Conservation (phyloP, 2,888 invertebrate genomes). For the Hartigia nigra region DNA sequence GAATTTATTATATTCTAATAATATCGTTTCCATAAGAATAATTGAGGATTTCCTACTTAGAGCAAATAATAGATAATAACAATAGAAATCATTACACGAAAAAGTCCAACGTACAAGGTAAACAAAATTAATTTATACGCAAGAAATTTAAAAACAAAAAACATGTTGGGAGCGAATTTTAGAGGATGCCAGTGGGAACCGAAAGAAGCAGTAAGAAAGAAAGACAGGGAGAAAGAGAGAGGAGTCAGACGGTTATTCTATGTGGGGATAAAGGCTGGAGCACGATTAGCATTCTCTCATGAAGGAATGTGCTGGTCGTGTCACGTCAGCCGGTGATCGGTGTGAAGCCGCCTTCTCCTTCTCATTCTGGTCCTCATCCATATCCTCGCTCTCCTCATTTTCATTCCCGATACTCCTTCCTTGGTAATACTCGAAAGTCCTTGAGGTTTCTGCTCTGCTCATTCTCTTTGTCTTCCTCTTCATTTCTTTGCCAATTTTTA, state of each 20-base stretch:
- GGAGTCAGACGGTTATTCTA: slow-evolving; percentile 21
- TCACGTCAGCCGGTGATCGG: slow-evolving; percentile 58
- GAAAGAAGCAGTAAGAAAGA: slow-evolving; percentile 14
- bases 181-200: background rate
- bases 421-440: background rate
- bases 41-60: too few species aligned
- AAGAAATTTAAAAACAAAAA: too few species aligned
- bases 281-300: slow-evolving; percentile 59
- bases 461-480: slow-evolving; percentile 17
- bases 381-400: slow-evolving; percentile 15
- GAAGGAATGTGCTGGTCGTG: slow-evolving; percentile 59
- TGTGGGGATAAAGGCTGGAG: slow-evolving; percentile 45
- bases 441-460: slow-evolving; percentile 15
- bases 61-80: too few species aligned
- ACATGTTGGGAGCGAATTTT: too few species aligned
- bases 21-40: too few species aligned
- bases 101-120: too few species aligned
- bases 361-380: slow-evolving; percentile 35
- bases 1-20: too few species aligned
- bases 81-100: too few species aligned
- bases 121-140: too few species aligned
- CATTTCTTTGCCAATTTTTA: slow-evolving; percentile 26
- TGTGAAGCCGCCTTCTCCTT: slow-evolving; percentile 52
- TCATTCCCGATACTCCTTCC: background rate
- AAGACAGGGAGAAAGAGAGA: slow-evolving; percentile 31